Evolutionary conservation across 35 echinoderm and acorn worm genomes (phyloP), one percentile per base, ranked within the genome.

Genomic region (Hemicentrotus pulcherrimus): DNA sequence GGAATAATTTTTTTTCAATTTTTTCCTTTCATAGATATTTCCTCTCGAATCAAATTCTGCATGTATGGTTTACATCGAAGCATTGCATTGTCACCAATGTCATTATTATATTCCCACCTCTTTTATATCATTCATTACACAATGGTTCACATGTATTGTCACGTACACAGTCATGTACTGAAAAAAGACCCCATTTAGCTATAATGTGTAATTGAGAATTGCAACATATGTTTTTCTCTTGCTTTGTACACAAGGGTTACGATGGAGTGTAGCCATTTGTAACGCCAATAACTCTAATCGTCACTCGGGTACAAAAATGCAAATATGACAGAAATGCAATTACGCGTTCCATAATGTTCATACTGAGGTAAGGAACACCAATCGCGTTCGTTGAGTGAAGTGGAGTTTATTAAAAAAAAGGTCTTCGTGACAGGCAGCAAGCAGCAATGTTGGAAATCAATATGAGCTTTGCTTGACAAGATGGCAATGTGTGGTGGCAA

Each of bases 291-390:
- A 59, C 24, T 78, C 65, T 78, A 78, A 78, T 78, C 65, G 65
- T 78, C 65, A 78, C 65, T 78, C 88, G 14, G 30, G 32, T 33
- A 47, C 32, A 90, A 90, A 90, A 90, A 90, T 33, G 88, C 88
- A 90, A 90, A 90, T 90, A 90, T 90, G 88, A 47, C 88, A 90
- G 88, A 90, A 90, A 90, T 90, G 88, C 88, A 90, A 90, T 90
- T 90, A 90, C 88, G 88, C 88, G 88, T 90, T 90, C 88, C 88
- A 90, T 90, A 90, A 90, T 90, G 88, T 90, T 90, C 88, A 18
- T 32, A 90, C 88, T 90, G 32, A 8, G 32, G 88, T 90, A 90
- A 90, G 19, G 88, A 41, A 90, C 46, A 90, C 88, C 88, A 90
- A 33, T 33, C 88, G 88, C 18, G 88, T 41, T 22, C 46, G 88